Evolutionary conservation across 2,113 vertebrate species (phyloP).

Genomic region (Albula glossodonta): DNA sequence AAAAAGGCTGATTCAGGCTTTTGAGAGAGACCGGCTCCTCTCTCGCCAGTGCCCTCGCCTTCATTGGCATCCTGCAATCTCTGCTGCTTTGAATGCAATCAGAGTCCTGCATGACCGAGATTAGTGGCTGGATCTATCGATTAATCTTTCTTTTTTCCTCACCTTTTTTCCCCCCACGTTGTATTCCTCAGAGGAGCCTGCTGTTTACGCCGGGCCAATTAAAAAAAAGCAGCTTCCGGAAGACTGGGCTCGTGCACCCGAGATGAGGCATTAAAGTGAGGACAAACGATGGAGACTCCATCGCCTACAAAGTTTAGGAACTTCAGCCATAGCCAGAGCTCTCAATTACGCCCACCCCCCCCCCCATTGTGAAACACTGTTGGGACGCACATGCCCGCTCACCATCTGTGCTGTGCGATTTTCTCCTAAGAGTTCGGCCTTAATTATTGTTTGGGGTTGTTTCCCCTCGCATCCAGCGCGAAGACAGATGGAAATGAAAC

Average conservation of each 20-base stretch:
- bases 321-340: not conserved
- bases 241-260: not conserved
- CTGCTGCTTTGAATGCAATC: not conserved
- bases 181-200: not conserved
- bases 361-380: not conserved
- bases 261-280: not conserved
- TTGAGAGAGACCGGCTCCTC: constrained; percentile 1
- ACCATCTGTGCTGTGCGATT: not conserved
- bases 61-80: not conserved
- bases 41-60: not conserved
- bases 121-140: not conserved
- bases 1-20: constrained; percentile 18
- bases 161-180: not conserved
- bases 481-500: not conserved
- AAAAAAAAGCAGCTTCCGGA: not conserved
- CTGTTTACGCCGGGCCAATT: not conserved
- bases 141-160: not conserved
- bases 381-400: not conserved
- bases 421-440: not conserved
- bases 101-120: not conserved
- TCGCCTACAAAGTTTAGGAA: not conserved
- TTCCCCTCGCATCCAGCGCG: not conserved
- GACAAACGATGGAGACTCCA: not conserved
- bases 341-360: not conserved
- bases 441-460: constrained; percentile 5